Evolutionary conservation across 2,888 invertebrate genomes (phyloP).

Genomic region (Plagodis dolabraria): DNA sequence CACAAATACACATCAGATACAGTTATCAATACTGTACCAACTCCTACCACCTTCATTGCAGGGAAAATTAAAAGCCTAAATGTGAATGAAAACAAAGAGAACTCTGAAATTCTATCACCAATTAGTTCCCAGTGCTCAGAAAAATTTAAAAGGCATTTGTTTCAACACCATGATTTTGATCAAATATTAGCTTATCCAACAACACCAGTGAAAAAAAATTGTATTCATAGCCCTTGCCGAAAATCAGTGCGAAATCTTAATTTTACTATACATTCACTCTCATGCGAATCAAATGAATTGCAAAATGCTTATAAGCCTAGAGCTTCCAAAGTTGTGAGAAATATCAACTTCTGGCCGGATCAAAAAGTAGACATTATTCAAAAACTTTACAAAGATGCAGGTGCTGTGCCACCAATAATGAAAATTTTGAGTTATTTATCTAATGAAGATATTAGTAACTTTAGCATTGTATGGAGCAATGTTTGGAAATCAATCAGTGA

Average conservation of each 20-base stretch:
- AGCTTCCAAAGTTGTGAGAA: constrained; percentile 44
- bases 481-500: constrained; percentile 63
- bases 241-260: constrained; percentile 66
- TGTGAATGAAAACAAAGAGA: constrained; percentile 65
- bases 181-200: constrained; percentile 63
- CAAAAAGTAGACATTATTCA: constrained; percentile 74
- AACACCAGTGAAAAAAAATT: constrained; percentile 73
- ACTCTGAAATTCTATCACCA: constrained; percentile 41
- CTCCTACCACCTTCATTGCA: constrained; percentile 74
- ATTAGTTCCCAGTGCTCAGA: constrained; percentile 37
- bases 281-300: constrained; percentile 64
- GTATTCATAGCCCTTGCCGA: constrained; percentile 62
- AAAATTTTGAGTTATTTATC: constrained; percentile 68
- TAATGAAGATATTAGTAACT: constrained; percentile 70
- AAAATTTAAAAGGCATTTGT: constrained; percentile 39
- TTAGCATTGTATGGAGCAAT: constrained; percentile 67
- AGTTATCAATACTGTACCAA: constrained; percentile 50
- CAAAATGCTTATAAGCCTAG: constrained; percentile 50
- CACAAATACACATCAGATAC: constrained; percentile 24
- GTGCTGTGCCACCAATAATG: constrained; percentile 59
- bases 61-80: constrained; percentile 69
- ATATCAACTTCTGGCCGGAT: constrained; percentile 60
- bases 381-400: constrained; percentile 58
- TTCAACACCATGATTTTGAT: constrained; percentile 46
- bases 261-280: constrained; percentile 69